Conservation (phyloP, 2,888 invertebrate genomes). For the Mamestra brassicae region DNA sequence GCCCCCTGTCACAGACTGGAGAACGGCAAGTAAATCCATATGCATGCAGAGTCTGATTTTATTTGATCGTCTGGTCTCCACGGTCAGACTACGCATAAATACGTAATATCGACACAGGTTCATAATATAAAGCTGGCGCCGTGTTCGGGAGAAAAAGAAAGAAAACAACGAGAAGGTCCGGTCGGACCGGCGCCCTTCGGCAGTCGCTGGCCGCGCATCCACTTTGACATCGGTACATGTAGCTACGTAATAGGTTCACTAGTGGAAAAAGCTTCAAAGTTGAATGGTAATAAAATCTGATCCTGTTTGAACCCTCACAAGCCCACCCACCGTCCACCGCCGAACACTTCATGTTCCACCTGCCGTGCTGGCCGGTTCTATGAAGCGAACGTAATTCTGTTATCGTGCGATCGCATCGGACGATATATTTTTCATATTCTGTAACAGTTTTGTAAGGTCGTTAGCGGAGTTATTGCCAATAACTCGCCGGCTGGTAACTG, state of each 20-base stretch:
- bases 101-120: constrained; percentile 21
- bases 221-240: constrained; percentile 23
- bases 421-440: constrained; percentile 47
- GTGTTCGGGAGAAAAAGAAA: constrained; percentile 32
- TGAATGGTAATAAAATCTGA: constrained; percentile 1
- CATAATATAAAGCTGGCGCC: constrained; percentile 39
- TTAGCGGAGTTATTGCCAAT: constrained; percentile 45
- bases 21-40: constrained; percentile 11
- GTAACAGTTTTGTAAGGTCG: constrained; percentile 57
- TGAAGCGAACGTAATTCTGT: constrained; percentile 23
- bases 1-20: constrained; percentile 1
- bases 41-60: constrained; percentile 17
- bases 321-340: not conserved
- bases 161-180: constrained; percentile 36
- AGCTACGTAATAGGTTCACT: constrained; percentile 13
- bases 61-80: constrained; percentile 12
- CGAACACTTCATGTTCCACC: not conserved
- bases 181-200: constrained; percentile 39
- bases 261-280: not conserved
- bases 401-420: constrained; percentile 41
- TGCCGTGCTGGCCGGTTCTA: constrained; percentile 3
- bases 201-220: constrained; percentile 10
- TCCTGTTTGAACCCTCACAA: not conserved
- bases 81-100: constrained; percentile 12
- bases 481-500: constrained; percentile 29